Evolutionary conservation across 2,797 vertebrate species (phyloP).

Genomic region (Cyprinodon diabolis): DNA sequence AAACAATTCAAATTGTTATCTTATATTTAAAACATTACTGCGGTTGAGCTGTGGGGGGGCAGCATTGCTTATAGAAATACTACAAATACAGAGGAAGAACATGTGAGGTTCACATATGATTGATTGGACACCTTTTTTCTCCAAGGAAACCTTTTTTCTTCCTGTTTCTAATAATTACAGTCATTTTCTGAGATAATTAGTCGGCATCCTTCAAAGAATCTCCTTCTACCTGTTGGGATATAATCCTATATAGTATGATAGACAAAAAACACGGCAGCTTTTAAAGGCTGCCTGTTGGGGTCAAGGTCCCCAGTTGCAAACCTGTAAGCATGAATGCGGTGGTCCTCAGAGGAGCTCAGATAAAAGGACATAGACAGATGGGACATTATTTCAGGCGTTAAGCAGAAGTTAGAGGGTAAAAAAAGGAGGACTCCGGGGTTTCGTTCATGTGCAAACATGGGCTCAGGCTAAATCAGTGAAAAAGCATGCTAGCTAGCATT

Average conservation of each 20-base stretch:
- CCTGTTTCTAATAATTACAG: background rate
- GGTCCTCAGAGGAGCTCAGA: conserved; percentile 50
- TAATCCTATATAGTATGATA: conserved; percentile 1
- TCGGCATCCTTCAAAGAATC: conserved; percentile 6
- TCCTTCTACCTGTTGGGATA: background rate
- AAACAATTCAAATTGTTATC: background rate
- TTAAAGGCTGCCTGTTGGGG: conserved; percentile 32
- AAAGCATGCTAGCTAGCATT: background rate
- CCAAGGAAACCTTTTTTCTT: background rate
- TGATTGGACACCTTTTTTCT: background rate
- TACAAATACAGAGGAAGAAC: background rate
- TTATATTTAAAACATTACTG: background rate
- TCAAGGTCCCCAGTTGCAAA: conserved; percentile 33
- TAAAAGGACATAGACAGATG: conserved; percentile 62
- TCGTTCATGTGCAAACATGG: background rate
- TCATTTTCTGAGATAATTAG: background rate
- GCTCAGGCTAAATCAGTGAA: background rate
- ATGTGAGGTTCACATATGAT: background rate
- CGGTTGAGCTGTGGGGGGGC: background rate
- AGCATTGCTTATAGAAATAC: background rate
- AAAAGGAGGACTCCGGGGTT: conserved; percentile 43
- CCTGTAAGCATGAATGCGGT: conserved; percentile 2
- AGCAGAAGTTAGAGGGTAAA: conserved; percentile 56
- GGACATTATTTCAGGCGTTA: conserved; percentile 65
- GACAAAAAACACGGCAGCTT: conserved; percentile 19